A percentile compares a stretch with the other conserved stretches of the same genome.
These are phyloP conservation scores for Drosophila paracracens DNA, from an alignment of 2,888 invertebrate species.

Conservation along the genomic window DNA sequence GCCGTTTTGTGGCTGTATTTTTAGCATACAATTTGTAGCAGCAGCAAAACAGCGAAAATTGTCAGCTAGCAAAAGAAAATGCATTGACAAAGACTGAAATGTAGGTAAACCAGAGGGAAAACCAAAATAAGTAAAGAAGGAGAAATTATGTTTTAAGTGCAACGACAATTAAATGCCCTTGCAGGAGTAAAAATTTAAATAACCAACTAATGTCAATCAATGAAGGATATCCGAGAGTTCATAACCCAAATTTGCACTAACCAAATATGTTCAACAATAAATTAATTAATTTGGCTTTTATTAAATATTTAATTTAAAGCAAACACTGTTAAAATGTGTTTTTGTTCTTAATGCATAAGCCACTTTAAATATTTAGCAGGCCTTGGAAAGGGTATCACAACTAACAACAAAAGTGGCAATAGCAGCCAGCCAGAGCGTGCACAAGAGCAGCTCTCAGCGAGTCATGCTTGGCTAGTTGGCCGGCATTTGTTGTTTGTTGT, in stretches of 20 bases:
- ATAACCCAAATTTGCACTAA: neutral
- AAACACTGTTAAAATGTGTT: neutral
- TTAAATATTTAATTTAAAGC: neutral
- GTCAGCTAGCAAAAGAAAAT: constrained; percentile 50
- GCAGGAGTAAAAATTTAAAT: neutral
- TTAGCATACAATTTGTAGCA: constrained; percentile 44
- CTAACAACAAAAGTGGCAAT: constrained; percentile 11
- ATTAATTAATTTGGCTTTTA: neutral
- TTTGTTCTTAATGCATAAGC: neutral
- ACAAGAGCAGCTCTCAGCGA: constrained; percentile 61
- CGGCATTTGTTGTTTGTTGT: constrained; percentile 16
- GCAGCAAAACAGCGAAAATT: constrained; percentile 47
- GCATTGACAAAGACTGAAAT: constrained; percentile 47
- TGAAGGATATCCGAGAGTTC: neutral
- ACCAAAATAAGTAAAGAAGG: constrained; percentile 4
- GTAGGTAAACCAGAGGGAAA: constrained; percentile 36
- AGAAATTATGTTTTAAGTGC: neutral
- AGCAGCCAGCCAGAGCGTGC: constrained; percentile 41
- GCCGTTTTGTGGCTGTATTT: constrained; percentile 60
- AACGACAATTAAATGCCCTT: constrained; percentile 12
- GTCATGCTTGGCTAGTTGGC: constrained; percentile 34
- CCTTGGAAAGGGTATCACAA: constrained; percentile 24
- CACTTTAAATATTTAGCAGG: neutral
- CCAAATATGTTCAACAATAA: neutral
- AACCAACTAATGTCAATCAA: neutral